These are phyloP conservation scores for Reinhardtius hippoglossoides DNA, from an alignment of 2,113 vertebrate species.

Conservation along the genomic window DNA sequence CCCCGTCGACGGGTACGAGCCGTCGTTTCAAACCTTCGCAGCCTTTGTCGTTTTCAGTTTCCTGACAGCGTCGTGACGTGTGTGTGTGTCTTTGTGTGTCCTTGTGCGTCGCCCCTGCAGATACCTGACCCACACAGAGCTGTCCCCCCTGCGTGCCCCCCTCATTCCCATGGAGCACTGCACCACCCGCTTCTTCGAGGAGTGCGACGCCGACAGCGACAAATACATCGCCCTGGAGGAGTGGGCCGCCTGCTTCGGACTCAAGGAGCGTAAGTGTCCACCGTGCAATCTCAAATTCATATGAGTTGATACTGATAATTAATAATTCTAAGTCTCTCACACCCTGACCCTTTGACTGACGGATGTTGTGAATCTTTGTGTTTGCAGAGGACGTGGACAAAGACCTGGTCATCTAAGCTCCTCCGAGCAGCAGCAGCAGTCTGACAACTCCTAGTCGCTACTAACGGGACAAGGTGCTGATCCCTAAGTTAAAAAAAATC, in stretches of 20 bases:
- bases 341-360: background rate
- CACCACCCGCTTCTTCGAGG: constrained; percentile 97
- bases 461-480: constrained; percentile 90
- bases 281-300: too few relatives aligned
- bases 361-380: constrained; percentile 57
- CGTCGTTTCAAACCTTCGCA: too few relatives aligned
- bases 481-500: constrained; percentile 84
- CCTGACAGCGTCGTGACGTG: background rate
- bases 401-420: constrained; percentile 92
- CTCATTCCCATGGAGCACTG: constrained; percentile 99
- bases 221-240: constrained; percentile 98
- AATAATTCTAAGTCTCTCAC: too few relatives aligned
- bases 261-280: constrained; percentile 93
- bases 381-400: constrained; percentile 97
- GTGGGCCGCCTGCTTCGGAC: constrained; percentile 96
- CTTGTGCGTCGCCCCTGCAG: constrained; percentile 66
- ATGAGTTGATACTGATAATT: too few relatives aligned
- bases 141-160: constrained; percentile 94
- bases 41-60: too few relatives aligned
- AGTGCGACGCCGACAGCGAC: constrained; percentile 93
- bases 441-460: constrained; percentile 66
- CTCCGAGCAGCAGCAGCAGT: constrained; percentile 28
- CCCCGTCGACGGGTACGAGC: constrained; percentile 90
- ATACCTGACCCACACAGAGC: constrained; percentile 97
- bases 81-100: background rate